Percentiles rank a stretch among this genome's conserved stretches.
Conservation (phyloP, 92 coral and sea anemone genomes). For the Chrysogorgia sp. region DNA sequence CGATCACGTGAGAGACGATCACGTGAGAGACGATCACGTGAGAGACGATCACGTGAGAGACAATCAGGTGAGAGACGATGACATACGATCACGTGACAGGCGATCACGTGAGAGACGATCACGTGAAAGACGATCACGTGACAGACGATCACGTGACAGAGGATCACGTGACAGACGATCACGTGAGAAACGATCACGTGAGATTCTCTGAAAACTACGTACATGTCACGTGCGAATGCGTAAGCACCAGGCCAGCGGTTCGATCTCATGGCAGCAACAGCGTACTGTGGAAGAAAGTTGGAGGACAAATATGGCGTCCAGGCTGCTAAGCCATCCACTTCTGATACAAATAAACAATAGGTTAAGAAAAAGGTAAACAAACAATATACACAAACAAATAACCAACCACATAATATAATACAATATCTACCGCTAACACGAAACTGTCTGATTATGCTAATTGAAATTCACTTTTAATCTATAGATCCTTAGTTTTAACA, state of each 20-base stretch:
- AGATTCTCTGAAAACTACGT: conserved; percentile 10
- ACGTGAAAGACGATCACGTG: no score
- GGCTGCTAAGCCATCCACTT: conserved; percentile 91
- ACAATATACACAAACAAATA: not conserved
- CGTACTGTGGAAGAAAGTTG: conserved; percentile 85
- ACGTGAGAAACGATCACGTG: not conserved
- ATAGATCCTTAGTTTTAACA: no score
- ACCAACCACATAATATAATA: not conserved
- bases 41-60: no score
- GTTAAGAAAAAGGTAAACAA: not conserved
- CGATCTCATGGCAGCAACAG: conserved; percentile 89
- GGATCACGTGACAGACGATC: no score
- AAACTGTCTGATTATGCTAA: no score
- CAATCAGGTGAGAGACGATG: no score
- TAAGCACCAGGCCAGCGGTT: conserved; percentile 99
- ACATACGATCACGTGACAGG: no score
- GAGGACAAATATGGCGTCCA: conserved; percentile 95
- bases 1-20: not conserved
- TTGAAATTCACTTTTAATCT: no score
- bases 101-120: no score
- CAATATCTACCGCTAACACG: no score
- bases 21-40: not conserved
- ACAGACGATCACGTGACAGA: no score
- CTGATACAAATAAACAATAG: conserved; percentile 28
- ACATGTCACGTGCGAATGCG: conserved; percentile 97